A percentile compares a stretch with the other conserved stretches of the same genome.
Evolutionary conservation across 2,797 vertebrate genomes (phyloP).

Genomic region (Gymnocypris eckloni): DNA sequence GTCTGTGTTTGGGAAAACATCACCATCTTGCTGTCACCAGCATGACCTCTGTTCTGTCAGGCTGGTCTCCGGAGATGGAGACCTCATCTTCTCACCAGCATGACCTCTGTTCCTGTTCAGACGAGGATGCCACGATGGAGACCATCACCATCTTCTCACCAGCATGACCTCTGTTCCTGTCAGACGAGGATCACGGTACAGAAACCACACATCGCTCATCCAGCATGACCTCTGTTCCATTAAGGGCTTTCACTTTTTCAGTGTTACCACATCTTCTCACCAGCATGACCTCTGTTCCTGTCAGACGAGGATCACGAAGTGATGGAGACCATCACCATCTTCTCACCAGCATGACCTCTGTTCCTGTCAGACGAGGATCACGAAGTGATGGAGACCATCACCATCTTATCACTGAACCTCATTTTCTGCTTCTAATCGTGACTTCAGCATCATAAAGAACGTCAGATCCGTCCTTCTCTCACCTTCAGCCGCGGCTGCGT

Average conservation of each 20-base stretch:
- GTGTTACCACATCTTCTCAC: not conserved
- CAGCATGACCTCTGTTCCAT: conserved; percentile 34
- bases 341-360: conserved; percentile 27
- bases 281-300: conserved; percentile 31
- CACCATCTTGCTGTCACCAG: no score
- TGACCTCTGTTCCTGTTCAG: no score
- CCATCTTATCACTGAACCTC: conserved; percentile 20
- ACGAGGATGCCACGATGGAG: no score
- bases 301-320: conserved; percentile 6
- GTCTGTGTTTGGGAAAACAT: no score
- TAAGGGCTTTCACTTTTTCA: no score
- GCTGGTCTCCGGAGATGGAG: no score
- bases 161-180: conserved; percentile 34
- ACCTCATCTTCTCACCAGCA: no score
- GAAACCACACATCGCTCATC: no score
- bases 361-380: conserved; percentile 10
- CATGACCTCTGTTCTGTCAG: no score
- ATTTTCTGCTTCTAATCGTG: conserved; percentile 52
- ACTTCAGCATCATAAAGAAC: conserved; percentile 48
- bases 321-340: conserved; percentile 46
- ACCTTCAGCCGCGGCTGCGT: conserved; percentile 61
- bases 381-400: conserved; percentile 54
- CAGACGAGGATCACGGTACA: no score
- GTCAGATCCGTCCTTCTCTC: conserved; percentile 58
- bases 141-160: not conserved